These are phyloP conservation scores for Ficedula albicollis DNA, from an alignment of 2,797 vertebrate species.

Conservation along the genomic window DNA sequence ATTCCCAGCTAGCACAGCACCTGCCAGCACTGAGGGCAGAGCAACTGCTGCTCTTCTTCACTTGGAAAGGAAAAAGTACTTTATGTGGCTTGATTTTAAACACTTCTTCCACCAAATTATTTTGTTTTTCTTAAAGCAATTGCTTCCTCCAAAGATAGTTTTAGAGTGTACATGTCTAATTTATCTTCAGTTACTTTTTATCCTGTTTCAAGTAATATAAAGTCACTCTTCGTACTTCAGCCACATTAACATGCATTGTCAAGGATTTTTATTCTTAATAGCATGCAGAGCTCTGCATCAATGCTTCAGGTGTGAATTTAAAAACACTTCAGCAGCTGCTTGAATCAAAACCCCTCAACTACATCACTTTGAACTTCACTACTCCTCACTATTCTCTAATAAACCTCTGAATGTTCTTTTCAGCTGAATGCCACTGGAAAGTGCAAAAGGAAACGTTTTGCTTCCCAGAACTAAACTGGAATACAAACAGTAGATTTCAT, in stretches of 20 bases:
- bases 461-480: neutral
- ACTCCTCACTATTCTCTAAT: neutral
- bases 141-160: neutral
- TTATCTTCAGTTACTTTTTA: neutral
- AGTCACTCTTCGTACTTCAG: neutral
- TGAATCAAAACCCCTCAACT: neutral
- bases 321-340: neutral
- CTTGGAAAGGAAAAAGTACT: neutral
- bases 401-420: neutral
- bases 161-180: neutral
- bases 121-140: neutral
- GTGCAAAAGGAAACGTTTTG: neutral
- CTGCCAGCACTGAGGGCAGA: neutral
- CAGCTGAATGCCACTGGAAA: neutral
- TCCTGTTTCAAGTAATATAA: neutral
- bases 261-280: neutral
- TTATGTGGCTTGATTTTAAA: neutral
- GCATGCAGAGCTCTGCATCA: neutral
- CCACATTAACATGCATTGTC: neutral
- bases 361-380: neutral
- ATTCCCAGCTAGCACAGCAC: neutral
- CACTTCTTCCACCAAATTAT: neutral
- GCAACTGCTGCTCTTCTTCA: neutral
- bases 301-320: conserved; percentile 10
- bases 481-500: neutral